Conservation (phyloP, 2,888 invertebrate species). For the Lamellibrachia columna region DNA sequence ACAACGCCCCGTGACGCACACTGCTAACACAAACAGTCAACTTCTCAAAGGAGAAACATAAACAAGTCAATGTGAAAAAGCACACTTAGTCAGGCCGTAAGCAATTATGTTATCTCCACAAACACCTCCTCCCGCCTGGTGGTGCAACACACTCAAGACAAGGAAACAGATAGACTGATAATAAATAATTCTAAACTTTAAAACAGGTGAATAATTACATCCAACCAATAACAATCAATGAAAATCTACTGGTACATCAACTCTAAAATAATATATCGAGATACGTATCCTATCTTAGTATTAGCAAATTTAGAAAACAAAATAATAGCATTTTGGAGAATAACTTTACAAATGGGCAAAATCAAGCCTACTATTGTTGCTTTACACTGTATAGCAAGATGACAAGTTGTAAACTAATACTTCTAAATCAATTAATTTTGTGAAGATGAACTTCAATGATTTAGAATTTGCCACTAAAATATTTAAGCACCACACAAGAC, state of each 20-base stretch:
- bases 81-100: neutral
- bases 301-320: neutral
- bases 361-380: neutral
- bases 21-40: neutral
- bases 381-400: neutral
- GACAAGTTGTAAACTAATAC: neutral
- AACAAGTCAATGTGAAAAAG: neutral
- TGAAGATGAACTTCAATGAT: neutral
- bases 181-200: conserved; percentile 4
- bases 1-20: neutral
- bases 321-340: neutral
- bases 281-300: neutral
- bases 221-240: conserved; percentile 5
- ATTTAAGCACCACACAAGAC: neutral
- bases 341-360: neutral
- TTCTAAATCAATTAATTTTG: neutral
- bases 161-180: neutral
- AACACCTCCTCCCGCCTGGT: neutral
- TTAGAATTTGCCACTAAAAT: neutral
- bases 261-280: conserved; percentile 16
- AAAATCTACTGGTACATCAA: neutral
- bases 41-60: conserved; percentile 6
- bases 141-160: neutral
- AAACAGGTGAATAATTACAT: conserved; percentile 3
- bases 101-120: neutral